These are phyloP conservation scores for Cylas formicarius DNA, from an alignment of 1,140 invertebrate genomes.

Conservation along the genomic window DNA sequence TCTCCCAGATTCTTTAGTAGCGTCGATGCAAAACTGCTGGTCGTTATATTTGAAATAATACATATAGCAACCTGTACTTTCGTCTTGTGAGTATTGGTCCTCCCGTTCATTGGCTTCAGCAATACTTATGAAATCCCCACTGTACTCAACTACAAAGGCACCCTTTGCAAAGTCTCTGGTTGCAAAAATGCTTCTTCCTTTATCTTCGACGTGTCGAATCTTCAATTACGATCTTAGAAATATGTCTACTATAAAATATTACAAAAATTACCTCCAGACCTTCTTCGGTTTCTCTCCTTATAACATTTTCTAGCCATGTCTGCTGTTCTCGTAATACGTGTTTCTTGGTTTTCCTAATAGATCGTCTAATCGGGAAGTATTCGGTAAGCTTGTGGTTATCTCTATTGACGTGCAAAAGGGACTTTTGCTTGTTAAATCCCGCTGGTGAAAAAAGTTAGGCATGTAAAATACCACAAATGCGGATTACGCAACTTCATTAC, in stretches of 20 bases:
- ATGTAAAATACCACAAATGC: too few species aligned
- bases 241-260: background rate
- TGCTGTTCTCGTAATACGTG: slow-evolving; percentile 79
- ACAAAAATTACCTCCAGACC: slow-evolving; percentile 62
- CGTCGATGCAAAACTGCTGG: slow-evolving; percentile 95
- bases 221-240: slow-evolving; percentile 9
- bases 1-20: slow-evolving; percentile 81
- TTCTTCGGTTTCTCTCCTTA: slow-evolving; percentile 72
- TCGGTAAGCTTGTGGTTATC: slow-evolving; percentile 58
- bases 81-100: slow-evolving; percentile 73
- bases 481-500: too few species aligned
- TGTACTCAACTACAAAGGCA: slow-evolving; percentile 95
- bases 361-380: slow-evolving; percentile 85
- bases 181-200: slow-evolving; percentile 73
- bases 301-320: slow-evolving; percentile 67
- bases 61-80: slow-evolving; percentile 95
- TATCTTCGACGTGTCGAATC: slow-evolving; percentile 53
- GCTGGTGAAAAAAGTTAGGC: too few species aligned
- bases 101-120: slow-evolving; percentile 79
- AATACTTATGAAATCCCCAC: slow-evolving; percentile 84
- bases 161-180: slow-evolving; percentile 70
- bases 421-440: too few species aligned
- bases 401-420: too few species aligned
- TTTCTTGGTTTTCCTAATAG: slow-evolving; percentile 77
- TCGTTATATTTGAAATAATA: slow-evolving; percentile 94